A percentile compares a stretch with the other conserved stretches of the same genome.
Conservation (phyloP, 2,888 invertebrate species). For the Colostygia pectinataria region DNA sequence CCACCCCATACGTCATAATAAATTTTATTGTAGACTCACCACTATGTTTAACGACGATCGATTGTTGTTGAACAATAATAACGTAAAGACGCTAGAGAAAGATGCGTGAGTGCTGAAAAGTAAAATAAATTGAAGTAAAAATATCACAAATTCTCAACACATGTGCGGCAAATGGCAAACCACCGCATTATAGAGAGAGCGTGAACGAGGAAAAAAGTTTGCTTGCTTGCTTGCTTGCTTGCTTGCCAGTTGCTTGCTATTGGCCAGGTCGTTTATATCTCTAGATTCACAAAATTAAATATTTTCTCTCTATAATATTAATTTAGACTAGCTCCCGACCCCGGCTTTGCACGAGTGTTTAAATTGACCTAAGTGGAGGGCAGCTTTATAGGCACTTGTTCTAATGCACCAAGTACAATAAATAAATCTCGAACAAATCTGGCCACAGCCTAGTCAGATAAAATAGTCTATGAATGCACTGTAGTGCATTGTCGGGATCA, state of each 20-base stretch:
- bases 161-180: conserved; percentile 81
- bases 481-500: no score
- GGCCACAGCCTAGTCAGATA: no score
- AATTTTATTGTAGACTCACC: conserved; percentile 63
- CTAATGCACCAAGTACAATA: no score
- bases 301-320: no score
- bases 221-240: neutral
- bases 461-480: no score
- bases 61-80: conserved; percentile 57
- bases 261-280: neutral
- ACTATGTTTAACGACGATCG: conserved; percentile 51
- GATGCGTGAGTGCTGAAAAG: conserved; percentile 60
- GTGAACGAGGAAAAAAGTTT: conserved; percentile 31
- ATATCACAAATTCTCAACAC: conserved; percentile 80
- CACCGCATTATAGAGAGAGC: conserved; percentile 75
- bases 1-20: conserved; percentile 77
- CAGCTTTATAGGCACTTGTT: no score
- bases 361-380: no score
- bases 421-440: no score
- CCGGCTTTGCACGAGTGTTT: no score
- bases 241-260: neutral
- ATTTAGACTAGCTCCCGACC: no score
- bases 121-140: conserved; percentile 69
- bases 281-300: no score
- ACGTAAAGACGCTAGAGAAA: conserved; percentile 49